phyloP scores from a whole-genome alignment of 2,888 invertebrate species.

The Tachina fera region DNA sequence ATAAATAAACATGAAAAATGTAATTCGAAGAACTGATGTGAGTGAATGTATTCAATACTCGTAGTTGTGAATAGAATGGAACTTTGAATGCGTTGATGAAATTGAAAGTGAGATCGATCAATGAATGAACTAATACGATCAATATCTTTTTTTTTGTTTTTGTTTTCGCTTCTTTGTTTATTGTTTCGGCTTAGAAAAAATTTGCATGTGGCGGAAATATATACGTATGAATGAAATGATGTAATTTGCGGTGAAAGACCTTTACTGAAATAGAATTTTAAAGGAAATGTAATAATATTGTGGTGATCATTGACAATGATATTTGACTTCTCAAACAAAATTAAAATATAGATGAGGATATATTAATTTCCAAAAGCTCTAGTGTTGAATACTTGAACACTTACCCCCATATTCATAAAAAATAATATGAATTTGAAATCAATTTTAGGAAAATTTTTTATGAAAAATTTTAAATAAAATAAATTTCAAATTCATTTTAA shows the following conservation, averaged over 20 bases:
- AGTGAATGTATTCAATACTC: slow-evolving; percentile 7
- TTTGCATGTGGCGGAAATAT: slow-evolving; percentile 4
- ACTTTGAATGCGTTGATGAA: slow-evolving; percentile 24
- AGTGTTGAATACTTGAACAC: no score
- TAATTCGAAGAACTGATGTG: not conserved
- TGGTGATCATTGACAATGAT: not conserved
- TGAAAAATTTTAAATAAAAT: no score
- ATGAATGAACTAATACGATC: slow-evolving; percentile 56
- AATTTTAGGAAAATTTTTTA: no score
- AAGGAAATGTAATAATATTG: not conserved
- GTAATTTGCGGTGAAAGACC: slow-evolving; percentile 35
- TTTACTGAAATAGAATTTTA: not conserved
- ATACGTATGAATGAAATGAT: slow-evolving; percentile 34
- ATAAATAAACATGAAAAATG: slow-evolving; percentile 33
- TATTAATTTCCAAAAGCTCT: no score
- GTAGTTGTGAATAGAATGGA: not conserved
- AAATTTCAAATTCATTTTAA: no score
- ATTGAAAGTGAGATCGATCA: slow-evolving; percentile 56
- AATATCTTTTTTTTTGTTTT: slow-evolving; percentile 38
- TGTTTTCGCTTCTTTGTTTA: slow-evolving; percentile 5
- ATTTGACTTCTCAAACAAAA: no score
- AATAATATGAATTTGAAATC: no score
- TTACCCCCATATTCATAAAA: no score
- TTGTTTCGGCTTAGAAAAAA: slow-evolving; percentile 17
- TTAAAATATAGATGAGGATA: no score